Percentiles rank a stretch among this genome's conserved stretches.
These are phyloP conservation scores for Seriola quinqueradiata DNA, from an alignment of 2,113 vertebrate genomes.

Conservation along the genomic window DNA sequence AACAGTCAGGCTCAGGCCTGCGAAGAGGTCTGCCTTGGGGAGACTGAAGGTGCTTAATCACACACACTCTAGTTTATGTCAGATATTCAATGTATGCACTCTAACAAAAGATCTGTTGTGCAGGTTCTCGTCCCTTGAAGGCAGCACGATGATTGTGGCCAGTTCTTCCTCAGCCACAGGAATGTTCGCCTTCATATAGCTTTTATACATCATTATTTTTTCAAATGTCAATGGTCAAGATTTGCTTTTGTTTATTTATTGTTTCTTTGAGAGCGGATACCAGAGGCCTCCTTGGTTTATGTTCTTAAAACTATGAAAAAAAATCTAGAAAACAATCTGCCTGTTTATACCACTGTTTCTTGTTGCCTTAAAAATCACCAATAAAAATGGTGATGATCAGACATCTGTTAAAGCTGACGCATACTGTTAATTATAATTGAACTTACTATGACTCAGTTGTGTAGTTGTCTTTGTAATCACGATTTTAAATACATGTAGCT, in stretches of 20 bases:
- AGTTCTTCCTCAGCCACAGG: constrained; percentile 25
- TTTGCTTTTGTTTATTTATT: constrained; percentile 75
- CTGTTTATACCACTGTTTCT: neutral
- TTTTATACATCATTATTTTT: constrained; percentile 57
- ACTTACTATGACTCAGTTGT: neutral
- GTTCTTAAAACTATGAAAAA: neutral
- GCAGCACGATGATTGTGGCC: constrained; percentile 68
- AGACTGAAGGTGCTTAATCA: constrained; percentile 74
- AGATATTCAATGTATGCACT: neutral
- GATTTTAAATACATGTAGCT: too few relatives aligned
- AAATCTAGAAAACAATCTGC: neutral
- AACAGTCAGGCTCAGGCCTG: constrained; percentile 86
- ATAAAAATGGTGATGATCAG: neutral
- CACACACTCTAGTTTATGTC: neutral
- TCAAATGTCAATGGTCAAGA: constrained; percentile 79
- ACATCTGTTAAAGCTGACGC: neutral
- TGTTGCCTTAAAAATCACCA: neutral
- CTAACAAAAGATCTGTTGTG: constrained; percentile 38
- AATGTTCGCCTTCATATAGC: constrained; percentile 45
- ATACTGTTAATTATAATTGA: neutral
- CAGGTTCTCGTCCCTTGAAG: constrained; percentile 64
- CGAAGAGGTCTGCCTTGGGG: constrained; percentile 85
- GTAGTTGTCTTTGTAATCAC: too few relatives aligned
- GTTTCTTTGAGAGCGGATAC: constrained; percentile 26
- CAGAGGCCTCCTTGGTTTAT: constrained; percentile 1